These are phyloP conservation scores for Cremastinae sp. DNA, from an alignment of 2,888 invertebrate genomes.

Conservation along the genomic window DNA sequence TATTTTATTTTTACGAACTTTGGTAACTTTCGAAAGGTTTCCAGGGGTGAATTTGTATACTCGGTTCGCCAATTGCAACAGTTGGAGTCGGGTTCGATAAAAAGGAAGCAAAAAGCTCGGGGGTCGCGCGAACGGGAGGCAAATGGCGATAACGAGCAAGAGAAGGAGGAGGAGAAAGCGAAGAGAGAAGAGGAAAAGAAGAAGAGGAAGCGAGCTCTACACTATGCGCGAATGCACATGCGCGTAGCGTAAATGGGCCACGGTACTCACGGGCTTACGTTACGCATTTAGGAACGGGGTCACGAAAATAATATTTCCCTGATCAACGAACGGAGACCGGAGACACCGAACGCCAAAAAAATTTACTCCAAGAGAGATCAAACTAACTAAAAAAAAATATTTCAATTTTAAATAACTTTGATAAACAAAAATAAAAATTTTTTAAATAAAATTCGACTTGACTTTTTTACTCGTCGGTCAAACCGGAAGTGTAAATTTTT, in stretches of 20 bases:
- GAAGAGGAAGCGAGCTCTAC: background rate
- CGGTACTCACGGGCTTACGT: slow-evolving; percentile 68
- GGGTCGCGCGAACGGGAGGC: background rate
- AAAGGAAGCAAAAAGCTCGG: background rate
- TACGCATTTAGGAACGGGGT: slow-evolving; percentile 76
- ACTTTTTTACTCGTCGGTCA: no score
- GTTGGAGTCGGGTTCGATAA: no score
- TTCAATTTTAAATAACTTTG: no score
- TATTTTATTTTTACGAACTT: no score
- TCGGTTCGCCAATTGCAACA: no score
- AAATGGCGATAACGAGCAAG: background rate
- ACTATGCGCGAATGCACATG: slow-evolving; percentile 64
- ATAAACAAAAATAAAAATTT: no score
- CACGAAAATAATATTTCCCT: slow-evolving; percentile 79
- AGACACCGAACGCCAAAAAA: slow-evolving; percentile 12
- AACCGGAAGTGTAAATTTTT: no score
- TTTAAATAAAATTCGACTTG: no score
- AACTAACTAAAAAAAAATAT: no score
- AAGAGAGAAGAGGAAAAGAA: background rate
- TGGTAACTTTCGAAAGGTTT: no score
- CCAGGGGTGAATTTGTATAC: no score
- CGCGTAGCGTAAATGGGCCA: slow-evolving; percentile 76
- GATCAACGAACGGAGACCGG: slow-evolving; percentile 70
- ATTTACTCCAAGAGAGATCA: no score
- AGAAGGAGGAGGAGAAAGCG: slow-evolving; percentile 9